A percentile compares a stretch with the other conserved stretches of the same genome.
phyloP scores from a whole-genome alignment of 2,888 invertebrate genomes.

The Andrena haemorrhoa region DNA sequence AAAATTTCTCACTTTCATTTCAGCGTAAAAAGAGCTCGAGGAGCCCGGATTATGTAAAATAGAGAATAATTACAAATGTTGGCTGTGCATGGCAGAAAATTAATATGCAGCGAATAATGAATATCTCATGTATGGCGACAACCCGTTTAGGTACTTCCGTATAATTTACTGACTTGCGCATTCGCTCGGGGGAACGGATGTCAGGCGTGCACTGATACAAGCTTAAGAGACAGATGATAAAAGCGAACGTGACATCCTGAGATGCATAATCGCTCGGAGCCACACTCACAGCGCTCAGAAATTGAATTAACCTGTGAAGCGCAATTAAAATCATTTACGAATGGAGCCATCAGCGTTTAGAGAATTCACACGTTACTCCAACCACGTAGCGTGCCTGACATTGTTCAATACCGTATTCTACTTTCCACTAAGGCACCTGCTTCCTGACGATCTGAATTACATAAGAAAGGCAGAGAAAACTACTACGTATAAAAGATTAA shows the following conservation, averaged over 20 bases:
- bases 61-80: constrained; percentile 14
- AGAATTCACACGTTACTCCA: not conserved
- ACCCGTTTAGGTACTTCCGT: constrained; percentile 53
- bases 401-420: no score
- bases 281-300: not conserved
- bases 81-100: constrained; percentile 47
- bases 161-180: constrained; percentile 61
- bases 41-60: not conserved
- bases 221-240: constrained; percentile 36
- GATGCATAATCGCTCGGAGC: not conserved
- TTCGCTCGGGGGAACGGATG: constrained; percentile 45
- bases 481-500: no score
- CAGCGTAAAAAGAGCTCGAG: no score
- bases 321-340: constrained; percentile 22
- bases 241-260: constrained; percentile 37
- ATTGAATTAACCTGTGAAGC: constrained; percentile 23
- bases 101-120: constrained; percentile 59
- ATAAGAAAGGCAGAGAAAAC: no score
- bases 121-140: constrained; percentile 39
- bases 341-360: not conserved
- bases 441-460: no score
- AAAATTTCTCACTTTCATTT: no score
- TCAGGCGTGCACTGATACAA: constrained; percentile 16
- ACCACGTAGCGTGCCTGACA: no score
- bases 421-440: no score